phyloP scores from a whole-genome alignment of 1,140 invertebrate genomes.

The Papilio dardanus region DNA sequence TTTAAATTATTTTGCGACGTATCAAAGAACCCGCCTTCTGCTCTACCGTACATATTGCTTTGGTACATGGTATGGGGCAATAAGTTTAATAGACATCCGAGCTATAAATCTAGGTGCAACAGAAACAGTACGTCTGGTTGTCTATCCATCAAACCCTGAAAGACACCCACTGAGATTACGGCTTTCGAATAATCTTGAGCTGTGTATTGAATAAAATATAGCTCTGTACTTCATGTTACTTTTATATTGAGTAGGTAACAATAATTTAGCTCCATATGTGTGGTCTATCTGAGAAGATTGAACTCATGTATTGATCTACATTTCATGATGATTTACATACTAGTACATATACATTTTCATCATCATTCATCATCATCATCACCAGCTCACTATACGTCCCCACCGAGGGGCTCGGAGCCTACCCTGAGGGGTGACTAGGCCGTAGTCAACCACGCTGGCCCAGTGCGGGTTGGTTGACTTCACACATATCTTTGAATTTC shows the following conservation, averaged over 20 bases:
- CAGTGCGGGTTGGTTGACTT: too few relatives aligned
- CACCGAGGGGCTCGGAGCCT: too few relatives aligned
- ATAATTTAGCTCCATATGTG: not conserved
- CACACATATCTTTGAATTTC: too few relatives aligned
- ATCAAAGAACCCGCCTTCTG: too few relatives aligned
- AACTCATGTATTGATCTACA: not conserved
- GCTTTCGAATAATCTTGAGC: conserved; percentile 17
- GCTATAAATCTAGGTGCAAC: conserved; percentile 49
- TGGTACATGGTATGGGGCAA: too few relatives aligned
- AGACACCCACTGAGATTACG: conserved; percentile 44
- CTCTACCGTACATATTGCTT: too few relatives aligned
- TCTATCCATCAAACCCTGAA: conserved; percentile 46
- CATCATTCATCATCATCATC: too few relatives aligned
- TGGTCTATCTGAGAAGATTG: not conserved
- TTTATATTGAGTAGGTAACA: not conserved
- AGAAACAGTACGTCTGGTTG: conserved; percentile 41
- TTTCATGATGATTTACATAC: not conserved
- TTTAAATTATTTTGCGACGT: too few relatives aligned
- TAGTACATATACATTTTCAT: too few relatives aligned
- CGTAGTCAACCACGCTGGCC: too few relatives aligned
- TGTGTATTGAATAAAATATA: conserved; percentile 27
- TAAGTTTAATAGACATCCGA: conserved; percentile 51
- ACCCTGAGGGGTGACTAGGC: too few relatives aligned
- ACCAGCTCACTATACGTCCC: too few relatives aligned
- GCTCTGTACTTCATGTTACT: not conserved